Conservation (phyloP, 2,797 vertebrate species). For the Galaxias olidus region DNA sequence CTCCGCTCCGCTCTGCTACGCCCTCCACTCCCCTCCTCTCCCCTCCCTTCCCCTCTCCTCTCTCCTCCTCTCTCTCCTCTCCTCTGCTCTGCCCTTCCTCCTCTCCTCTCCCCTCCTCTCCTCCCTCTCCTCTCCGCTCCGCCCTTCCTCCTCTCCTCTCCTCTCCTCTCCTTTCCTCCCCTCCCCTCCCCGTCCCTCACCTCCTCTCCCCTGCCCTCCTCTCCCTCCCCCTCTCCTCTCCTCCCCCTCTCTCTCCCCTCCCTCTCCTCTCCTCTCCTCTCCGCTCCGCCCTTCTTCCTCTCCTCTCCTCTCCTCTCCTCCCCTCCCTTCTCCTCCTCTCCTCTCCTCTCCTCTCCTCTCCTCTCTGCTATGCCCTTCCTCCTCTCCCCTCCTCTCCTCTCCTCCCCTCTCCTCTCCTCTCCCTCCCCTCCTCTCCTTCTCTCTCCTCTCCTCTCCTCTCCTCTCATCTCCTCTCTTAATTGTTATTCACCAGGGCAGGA, state of each 20-base stretch:
- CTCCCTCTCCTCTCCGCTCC: too few relatives aligned
- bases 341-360: too few relatives aligned
- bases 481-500: conserved; percentile 48
- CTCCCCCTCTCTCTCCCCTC: conserved; percentile 5
- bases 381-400: background rate
- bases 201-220: conserved; percentile 18
- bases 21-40: background rate
- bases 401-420: conserved; percentile 11
- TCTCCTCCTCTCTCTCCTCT: conserved; percentile 3
- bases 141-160: too few relatives aligned
- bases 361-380: too few relatives aligned
- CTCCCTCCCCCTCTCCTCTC: conserved; percentile 10
- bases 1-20: too few relatives aligned
- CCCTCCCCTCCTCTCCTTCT: conserved; percentile 2
- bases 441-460: background rate
- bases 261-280: background rate
- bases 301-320: conserved; percentile 21
- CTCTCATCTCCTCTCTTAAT: conserved; percentile 19
- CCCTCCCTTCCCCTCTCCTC: background rate
- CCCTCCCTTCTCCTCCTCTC: too few relatives aligned
- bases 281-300: too few relatives aligned
- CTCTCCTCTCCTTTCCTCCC: conserved; percentile 9
- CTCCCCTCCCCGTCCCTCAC: conserved; percentile 1
- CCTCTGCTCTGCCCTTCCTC: conserved; percentile 20
- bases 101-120: conserved; percentile 9